A percentile compares a stretch with the other conserved stretches of the same genome.
Evolutionary conservation across 2,888 invertebrate genomes (phyloP).

Genomic region (Morpho achilles): DNA sequence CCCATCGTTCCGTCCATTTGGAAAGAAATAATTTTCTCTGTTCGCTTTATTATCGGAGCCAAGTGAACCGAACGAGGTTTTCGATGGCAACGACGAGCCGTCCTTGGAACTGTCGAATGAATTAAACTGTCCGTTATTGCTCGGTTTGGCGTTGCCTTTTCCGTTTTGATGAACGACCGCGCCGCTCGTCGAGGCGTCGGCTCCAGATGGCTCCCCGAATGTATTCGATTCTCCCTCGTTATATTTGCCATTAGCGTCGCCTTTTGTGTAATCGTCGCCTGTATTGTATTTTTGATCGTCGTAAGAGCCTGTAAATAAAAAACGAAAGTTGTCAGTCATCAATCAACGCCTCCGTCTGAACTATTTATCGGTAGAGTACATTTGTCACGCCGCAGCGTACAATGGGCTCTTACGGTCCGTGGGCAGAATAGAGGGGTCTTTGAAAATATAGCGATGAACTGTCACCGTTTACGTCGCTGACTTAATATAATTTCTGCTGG

Average conservation of each 20-base stretch:
- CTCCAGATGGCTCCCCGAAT: constrained; percentile 45
- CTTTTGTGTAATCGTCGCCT: constrained; percentile 56
- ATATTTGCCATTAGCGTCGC: constrained; percentile 42
- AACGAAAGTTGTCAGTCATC: constrained; percentile 69
- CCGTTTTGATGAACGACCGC: constrained; percentile 49
- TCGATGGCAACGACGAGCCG: constrained; percentile 2
- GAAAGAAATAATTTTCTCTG: constrained; percentile 29
- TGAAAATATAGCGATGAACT: too few species aligned
- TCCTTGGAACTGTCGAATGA: constrained; percentile 11
- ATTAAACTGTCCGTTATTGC: constrained; percentile 26
- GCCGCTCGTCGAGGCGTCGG: constrained; percentile 41
- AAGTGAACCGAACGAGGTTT: constrained; percentile 6
- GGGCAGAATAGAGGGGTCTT: too few species aligned
- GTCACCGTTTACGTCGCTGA: too few species aligned
- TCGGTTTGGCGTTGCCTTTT: constrained; percentile 38
- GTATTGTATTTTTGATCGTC: constrained; percentile 66
- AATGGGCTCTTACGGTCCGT: constrained; percentile 38
- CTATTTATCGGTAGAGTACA: constrained; percentile 48
- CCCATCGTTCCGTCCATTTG: constrained; percentile 24
- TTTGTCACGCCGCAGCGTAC: constrained; percentile 48
- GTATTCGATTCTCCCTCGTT: constrained; percentile 46
- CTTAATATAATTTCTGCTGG: too few species aligned
- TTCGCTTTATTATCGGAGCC: constrained; percentile 14
- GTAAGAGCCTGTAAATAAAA: constrained; percentile 74
- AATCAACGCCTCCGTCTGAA: constrained; percentile 51